Evolutionary conservation across 2,113 vertebrate species (phyloP).

Genomic region (Reinhardtius hippoglossoides): DNA sequence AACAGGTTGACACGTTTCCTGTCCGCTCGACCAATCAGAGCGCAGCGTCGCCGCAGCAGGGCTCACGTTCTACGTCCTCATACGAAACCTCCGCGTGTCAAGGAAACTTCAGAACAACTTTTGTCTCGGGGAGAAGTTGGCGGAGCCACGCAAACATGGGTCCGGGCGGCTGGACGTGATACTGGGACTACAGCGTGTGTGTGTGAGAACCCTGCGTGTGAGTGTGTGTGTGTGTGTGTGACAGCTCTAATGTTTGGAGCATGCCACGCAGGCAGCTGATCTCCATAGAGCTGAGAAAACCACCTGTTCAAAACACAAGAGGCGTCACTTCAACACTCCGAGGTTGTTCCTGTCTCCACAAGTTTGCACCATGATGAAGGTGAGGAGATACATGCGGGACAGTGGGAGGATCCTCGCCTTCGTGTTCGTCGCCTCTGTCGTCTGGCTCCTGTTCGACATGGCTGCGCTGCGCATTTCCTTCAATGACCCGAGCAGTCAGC

Average conservation of each 20-base stretch:
- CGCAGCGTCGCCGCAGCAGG: constrained; percentile 36
- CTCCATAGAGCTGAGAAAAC: constrained; percentile 27
- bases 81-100: constrained; percentile 1
- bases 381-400: constrained; percentile 88
- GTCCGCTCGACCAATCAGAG: constrained; percentile 56
- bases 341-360: neutral
- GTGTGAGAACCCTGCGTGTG: neutral
- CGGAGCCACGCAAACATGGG: neutral
- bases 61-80: constrained; percentile 40
- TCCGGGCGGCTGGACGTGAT: constrained; percentile 32
- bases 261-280: constrained; percentile 77
- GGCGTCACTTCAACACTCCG: neutral
- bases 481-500: constrained; percentile 82
- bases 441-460: constrained; percentile 95
- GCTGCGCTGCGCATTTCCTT: constrained; percentile 91
- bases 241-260: constrained; percentile 17
- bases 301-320: neutral
- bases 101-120: neutral
- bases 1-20: neutral
- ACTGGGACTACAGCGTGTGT: neutral
- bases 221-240: neutral
- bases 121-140: too few relatives aligned
- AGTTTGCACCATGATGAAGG: constrained; percentile 67
- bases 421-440: constrained; percentile 90
- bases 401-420: constrained; percentile 89